phyloP scores from a whole-genome alignment of 2,888 invertebrate genomes.

The Daptonema setosum region DNA sequence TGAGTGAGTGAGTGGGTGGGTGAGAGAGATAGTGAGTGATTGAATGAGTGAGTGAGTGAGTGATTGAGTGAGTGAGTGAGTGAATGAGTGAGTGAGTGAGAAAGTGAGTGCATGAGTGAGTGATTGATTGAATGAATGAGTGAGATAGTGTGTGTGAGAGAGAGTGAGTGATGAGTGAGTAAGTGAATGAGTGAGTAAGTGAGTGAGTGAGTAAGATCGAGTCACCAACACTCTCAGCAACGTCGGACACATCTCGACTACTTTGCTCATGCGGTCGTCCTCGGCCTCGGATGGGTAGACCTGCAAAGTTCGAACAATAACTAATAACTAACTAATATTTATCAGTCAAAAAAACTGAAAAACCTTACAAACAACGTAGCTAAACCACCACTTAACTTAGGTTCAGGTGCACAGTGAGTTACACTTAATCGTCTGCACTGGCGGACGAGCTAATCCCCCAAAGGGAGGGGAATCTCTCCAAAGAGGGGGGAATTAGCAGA shows the following conservation, averaged over 20 bases:
- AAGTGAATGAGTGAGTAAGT: not conserved
- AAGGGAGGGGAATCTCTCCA: too few relatives aligned
- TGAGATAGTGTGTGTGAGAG: not conserved
- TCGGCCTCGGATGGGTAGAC: not conserved
- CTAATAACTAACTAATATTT: not conserved
- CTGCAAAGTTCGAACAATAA: not conserved
- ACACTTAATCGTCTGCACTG: too few relatives aligned
- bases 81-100: too few relatives aligned
- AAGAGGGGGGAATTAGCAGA: too few relatives aligned
- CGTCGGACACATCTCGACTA: not conserved
- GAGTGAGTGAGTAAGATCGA: not conserved
- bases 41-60: not conserved
- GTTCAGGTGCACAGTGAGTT: too few relatives aligned
- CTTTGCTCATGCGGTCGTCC: not conserved
- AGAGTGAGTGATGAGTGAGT: too few relatives aligned
- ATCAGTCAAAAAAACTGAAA: not conserved
- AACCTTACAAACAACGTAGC: too few relatives aligned
- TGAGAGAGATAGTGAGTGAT: not conserved
- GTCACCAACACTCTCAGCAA: not conserved
- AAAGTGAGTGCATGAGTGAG: too few relatives aligned
- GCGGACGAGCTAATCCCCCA: too few relatives aligned
- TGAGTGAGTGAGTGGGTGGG: not conserved
- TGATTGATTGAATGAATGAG: too few relatives aligned
- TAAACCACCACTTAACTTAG: too few relatives aligned
- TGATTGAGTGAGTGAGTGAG: too few relatives aligned